A percentile compares a stretch with the other conserved stretches of the same genome.
These are phyloP conservation scores for Hydrotaea cyrtoneurina DNA, from an alignment of 2,888 invertebrate species.

Conservation along the genomic window DNA sequence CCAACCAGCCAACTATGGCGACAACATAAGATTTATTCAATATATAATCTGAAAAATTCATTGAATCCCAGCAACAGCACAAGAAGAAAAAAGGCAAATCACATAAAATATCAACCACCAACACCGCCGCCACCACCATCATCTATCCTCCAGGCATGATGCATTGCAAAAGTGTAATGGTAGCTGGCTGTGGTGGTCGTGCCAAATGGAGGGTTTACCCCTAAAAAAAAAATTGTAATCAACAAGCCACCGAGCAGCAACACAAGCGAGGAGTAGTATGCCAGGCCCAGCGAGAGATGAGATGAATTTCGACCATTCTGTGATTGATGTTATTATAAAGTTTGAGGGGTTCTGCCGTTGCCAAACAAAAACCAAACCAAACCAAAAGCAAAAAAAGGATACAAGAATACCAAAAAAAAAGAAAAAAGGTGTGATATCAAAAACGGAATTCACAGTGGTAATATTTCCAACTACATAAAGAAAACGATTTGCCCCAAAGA, in stretches of 20 bases:
- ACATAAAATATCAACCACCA: slow-evolving; percentile 18
- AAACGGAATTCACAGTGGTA: not conserved
- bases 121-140: slow-evolving; percentile 22
- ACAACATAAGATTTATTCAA: slow-evolving; percentile 28
- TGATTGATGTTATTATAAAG: slow-evolving; percentile 12
- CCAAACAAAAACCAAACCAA: not conserved
- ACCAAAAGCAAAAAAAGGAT: not conserved
- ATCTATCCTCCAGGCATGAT: slow-evolving; percentile 34
- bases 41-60: slow-evolving; percentile 33
- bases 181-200: not conserved
- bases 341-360: not conserved
- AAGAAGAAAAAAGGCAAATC: slow-evolving; percentile 9
- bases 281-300: not conserved
- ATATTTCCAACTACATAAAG: not conserved
- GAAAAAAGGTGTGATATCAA: not conserved
- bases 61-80: slow-evolving; percentile 35
- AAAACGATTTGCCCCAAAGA: not conserved
- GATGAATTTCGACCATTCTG: not conserved
- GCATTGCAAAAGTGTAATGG: not conserved
- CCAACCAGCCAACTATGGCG: slow-evolving; percentile 10
- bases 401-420: not conserved
- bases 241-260: slow-evolving; percentile 17
- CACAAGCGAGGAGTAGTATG: not conserved
- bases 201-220: slow-evolving; percentile 11
- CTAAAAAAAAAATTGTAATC: not conserved